A percentile compares a stretch with the other conserved stretches of the same genome.
Evolutionary conservation across 2,113 vertebrate species (phyloP).

Genomic region (Rafetus swinhoei): DNA sequence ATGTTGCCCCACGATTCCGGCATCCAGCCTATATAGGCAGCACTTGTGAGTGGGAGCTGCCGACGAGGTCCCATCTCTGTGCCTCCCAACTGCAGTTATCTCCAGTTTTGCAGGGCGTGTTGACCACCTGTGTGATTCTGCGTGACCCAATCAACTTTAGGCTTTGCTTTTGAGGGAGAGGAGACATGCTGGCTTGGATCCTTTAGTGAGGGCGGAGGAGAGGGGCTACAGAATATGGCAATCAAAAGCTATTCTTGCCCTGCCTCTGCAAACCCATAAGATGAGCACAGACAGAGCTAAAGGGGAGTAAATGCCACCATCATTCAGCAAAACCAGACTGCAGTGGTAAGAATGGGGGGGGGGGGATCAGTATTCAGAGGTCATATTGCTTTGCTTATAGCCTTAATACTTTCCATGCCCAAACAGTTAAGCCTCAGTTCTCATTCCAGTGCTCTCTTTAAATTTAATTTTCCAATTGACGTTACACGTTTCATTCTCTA

Average conservation of each 20-base stretch:
- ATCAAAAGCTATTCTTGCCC: fast-evolving
- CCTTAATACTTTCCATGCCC: constrained; percentile 44
- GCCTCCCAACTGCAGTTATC: not conserved
- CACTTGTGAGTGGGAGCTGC: not conserved
- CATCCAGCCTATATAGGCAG: no score
- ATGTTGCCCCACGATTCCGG: fast-evolving
- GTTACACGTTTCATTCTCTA: constrained; percentile 5
- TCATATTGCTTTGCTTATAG: constrained; percentile 43
- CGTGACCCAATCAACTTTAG: not conserved
- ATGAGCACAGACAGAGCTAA: not conserved
- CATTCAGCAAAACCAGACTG: not conserved
- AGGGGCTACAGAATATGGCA: fast-evolving
- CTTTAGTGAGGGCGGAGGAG: not conserved
- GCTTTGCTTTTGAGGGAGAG: not conserved
- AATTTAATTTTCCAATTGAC: constrained; percentile 40
- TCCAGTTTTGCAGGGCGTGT: not conserved
- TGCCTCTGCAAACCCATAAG: fast-evolving
- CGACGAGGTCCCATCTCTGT: not conserved
- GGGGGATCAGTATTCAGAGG: constrained; percentile 18
- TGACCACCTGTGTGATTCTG: not conserved
- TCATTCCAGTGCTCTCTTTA: not conserved
- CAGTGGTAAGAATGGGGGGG: not conserved
- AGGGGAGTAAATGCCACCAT: fast-evolving
- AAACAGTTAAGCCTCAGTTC: not conserved
- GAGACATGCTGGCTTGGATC: not conserved